Evolutionary conservation across 1,140 invertebrate species (phyloP).

Genomic region (Lordiphosa clarofinis): DNA sequence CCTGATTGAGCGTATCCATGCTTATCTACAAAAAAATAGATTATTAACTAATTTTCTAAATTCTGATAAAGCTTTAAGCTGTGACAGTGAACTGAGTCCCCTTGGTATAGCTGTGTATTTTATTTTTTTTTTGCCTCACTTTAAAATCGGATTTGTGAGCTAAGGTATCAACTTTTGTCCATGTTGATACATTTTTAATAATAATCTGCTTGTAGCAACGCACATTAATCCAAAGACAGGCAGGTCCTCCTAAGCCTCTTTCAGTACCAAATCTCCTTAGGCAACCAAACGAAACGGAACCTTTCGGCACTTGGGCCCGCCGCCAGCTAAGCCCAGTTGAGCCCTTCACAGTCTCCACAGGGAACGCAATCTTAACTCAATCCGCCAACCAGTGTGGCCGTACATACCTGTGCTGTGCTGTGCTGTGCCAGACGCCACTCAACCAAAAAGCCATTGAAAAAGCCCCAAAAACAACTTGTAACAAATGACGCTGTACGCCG

Average conservation of each 20-base stretch:
- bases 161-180: background rate
- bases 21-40: no score
- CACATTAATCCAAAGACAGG: background rate
- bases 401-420: constrained; percentile 15
- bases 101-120: no score
- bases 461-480: constrained; percentile 45
- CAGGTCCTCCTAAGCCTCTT: constrained; percentile 15
- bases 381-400: constrained; percentile 16
- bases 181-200: constrained; percentile 7
- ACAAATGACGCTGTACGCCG: constrained; percentile 23
- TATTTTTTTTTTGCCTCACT: background rate
- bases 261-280: constrained; percentile 3
- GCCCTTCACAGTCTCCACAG: no score
- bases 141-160: no score
- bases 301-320: no score
- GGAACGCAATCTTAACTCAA: constrained; percentile 5
- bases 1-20: no score
- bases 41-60: no score
- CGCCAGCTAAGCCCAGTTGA: no score
- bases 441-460: constrained; percentile 62
- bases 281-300: no score
- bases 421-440: constrained; percentile 18
- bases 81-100: no score
- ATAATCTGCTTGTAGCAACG: background rate
- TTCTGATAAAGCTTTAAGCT: no score